Evolutionary conservation across 2,888 invertebrate species (phyloP).

Genomic region (Tipula unca): DNA sequence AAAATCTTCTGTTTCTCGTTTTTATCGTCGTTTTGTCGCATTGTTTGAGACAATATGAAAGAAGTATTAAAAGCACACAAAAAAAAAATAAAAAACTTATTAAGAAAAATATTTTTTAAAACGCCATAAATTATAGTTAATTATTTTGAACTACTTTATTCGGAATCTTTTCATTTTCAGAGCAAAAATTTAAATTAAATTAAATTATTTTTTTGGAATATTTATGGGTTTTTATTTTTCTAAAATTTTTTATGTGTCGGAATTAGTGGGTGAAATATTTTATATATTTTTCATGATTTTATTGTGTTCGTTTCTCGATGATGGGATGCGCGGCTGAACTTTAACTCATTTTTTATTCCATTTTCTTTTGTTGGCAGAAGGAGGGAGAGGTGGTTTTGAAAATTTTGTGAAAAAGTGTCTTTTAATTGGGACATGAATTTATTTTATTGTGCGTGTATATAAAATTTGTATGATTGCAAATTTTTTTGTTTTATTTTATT

Average conservation of each 20-base stretch:
- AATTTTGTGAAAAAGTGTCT: background rate
- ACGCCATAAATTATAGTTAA: conserved; percentile 8
- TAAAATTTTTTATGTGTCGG: background rate
- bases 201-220: background rate
- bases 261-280: background rate
- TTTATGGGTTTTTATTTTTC: background rate
- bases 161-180: background rate
- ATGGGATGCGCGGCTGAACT: background rate
- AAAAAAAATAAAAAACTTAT: background rate
- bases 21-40: background rate
- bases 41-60: background rate
- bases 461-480: background rate
- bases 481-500: background rate
- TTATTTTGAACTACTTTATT: background rate
- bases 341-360: background rate
- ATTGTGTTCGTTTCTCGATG: background rate
- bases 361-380: background rate
- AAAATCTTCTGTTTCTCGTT: background rate
- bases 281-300: background rate
- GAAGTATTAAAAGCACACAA: background rate
- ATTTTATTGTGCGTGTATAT: background rate
- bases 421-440: background rate
- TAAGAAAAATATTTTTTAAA: background rate
- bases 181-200: background rate
- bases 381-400: no score